These are phyloP conservation scores for Drosophila nebulosa DNA, from an alignment of 1,140 invertebrate genomes.

Conservation along the genomic window DNA sequence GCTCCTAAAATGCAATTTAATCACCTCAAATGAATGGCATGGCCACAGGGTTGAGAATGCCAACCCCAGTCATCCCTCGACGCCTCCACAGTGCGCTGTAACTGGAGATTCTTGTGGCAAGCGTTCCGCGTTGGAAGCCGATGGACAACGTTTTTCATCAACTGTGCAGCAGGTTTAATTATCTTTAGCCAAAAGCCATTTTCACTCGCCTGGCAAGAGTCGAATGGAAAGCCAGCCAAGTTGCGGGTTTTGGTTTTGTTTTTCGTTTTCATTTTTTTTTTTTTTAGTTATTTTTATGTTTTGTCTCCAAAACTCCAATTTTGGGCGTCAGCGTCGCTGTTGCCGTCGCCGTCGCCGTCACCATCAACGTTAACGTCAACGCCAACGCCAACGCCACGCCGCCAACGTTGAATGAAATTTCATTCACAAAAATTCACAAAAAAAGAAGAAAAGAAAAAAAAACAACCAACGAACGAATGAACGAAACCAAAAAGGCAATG, in stretches of 20 bases:
- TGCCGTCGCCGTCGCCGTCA: conserved; percentile 39
- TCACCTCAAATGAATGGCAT: conserved; percentile 52
- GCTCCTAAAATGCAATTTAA: conserved; percentile 71
- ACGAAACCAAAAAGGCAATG: conserved; percentile 67
- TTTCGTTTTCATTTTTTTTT: no score
- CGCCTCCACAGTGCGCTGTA: no score
- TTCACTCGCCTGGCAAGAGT: conserved; percentile 70
- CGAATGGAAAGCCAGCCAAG: conserved; percentile 55
- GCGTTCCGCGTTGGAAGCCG: no score
- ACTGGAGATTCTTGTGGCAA: background rate
- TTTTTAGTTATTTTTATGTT: background rate
- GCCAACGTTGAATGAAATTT: conserved; percentile 75
- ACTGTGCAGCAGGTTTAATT: conserved; percentile 71
- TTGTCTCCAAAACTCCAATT: conserved; percentile 29
- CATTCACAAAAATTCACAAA: conserved; percentile 75
- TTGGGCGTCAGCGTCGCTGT: conserved; percentile 38
- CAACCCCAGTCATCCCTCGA: no score
- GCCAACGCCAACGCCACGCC: conserved; percentile 51
- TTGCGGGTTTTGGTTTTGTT: conserved; percentile 7
- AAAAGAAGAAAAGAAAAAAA: no score
- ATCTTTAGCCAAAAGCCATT: conserved; percentile 52
- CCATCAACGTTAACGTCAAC: conserved; percentile 25
- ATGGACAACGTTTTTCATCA: conserved; percentile 45
- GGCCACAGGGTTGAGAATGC: conserved; percentile 40
- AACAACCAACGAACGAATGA: background rate